Conservation (phyloP, 2,888 invertebrate species). For the Entomobrya multifasciata region DNA sequence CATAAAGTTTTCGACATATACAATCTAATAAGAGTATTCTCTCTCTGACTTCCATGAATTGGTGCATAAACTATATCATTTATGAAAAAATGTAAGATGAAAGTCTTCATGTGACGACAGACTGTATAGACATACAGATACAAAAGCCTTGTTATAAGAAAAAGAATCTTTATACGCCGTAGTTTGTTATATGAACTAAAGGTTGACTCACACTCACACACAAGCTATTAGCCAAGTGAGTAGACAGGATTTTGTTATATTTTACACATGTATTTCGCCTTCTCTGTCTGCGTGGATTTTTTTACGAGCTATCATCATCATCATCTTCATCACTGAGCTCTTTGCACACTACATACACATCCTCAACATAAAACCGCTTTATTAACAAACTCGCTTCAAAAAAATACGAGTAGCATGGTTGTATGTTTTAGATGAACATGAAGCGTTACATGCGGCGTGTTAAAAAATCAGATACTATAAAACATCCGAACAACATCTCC, state of each 20-base stretch:
- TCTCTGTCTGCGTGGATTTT: constrained; percentile 4
- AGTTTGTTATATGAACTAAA: neutral
- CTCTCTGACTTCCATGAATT: too few relatives aligned
- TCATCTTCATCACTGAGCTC: neutral
- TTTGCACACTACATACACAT: too few relatives aligned
- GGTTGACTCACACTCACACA: neutral
- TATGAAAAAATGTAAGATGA: neutral
- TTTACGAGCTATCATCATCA: constrained; percentile 16
- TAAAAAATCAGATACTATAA: constrained; percentile 56
- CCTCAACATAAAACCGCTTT: neutral
- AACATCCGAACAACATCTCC: constrained; percentile 56
- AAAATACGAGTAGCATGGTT: neutral
- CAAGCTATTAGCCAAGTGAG: neutral
- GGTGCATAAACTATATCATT: too few relatives aligned
- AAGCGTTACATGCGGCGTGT: neutral
- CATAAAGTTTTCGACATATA: too few relatives aligned
- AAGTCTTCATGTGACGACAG: too few relatives aligned
- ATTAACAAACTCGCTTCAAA: neutral
- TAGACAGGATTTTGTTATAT: neutral
- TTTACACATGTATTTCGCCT: neutral
- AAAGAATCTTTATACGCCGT: neutral
- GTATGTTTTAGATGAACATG: neutral
- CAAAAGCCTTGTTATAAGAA: too few relatives aligned
- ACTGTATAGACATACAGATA: too few relatives aligned
- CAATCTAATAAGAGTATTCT: too few relatives aligned